phyloP scores from a whole-genome alignment of 2,797 vertebrate genomes.

The Schizothorax lantsangensis region DNA sequence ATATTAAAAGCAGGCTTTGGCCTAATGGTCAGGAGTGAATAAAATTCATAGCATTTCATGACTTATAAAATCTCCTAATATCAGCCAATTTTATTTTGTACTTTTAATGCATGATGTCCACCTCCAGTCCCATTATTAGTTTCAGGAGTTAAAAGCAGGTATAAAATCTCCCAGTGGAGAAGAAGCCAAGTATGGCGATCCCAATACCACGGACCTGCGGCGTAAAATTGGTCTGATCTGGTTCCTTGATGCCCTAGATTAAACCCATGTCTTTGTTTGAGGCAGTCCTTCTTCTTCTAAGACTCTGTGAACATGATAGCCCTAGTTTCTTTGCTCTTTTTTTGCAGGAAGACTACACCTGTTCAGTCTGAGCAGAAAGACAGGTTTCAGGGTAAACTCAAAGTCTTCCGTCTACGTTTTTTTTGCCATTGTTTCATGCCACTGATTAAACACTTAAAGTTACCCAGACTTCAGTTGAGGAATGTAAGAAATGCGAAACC shows the following conservation, averaged over 20 bases:
- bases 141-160: conserved; percentile 8
- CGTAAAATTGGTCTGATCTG: conserved; percentile 56
- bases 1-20: neutral
- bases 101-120: neutral
- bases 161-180: conserved; percentile 1
- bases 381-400: conserved; percentile 62
- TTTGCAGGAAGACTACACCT: conserved; percentile 49
- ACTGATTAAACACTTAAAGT: conserved; percentile 2
- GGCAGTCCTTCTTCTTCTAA: conserved; percentile 41
- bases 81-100: neutral
- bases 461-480: neutral
- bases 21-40: neutral
- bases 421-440: neutral
- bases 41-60: neutral
- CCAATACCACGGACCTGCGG: neutral
- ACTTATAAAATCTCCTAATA: neutral
- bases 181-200: conserved; percentile 7
- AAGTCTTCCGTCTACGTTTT: conserved; percentile 36
- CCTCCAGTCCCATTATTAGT: neutral
- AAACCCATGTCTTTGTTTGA: conserved; percentile 56
- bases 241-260: conserved; percentile 44
- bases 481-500: conserved; percentile 28
- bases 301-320: conserved; percentile 59
- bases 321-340: conserved; percentile 57
- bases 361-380: conserved; percentile 65